These are phyloP conservation scores for Andricus quercusramuli DNA, from an alignment of 2,888 invertebrate genomes.

Conservation along the genomic window DNA sequence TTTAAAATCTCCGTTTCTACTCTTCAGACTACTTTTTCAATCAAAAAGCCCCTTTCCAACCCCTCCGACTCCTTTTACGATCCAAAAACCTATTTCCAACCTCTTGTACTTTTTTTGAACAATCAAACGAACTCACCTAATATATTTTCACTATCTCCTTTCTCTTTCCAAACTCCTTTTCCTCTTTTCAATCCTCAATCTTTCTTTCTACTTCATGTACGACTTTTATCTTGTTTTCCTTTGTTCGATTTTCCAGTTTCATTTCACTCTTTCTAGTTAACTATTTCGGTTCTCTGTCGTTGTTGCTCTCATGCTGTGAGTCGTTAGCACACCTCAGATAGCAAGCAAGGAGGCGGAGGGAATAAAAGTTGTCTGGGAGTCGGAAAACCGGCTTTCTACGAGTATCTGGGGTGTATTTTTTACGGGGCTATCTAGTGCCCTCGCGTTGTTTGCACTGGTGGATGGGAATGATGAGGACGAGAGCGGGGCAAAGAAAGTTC, in stretches of 20 bases:
- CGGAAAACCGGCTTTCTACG: constrained; percentile 40
- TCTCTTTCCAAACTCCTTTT: neutral
- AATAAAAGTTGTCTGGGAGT: constrained; percentile 21
- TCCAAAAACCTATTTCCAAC: no score
- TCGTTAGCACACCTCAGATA: constrained; percentile 20
- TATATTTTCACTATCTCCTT: neutral
- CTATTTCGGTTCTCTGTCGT: neutral
- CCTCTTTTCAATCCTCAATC: neutral
- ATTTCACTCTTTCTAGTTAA: neutral
- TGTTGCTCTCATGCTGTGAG: neutral
- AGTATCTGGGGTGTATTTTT: constrained; percentile 44
- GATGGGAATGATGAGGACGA: constrained; percentile 2
- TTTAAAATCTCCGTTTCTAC: no score
- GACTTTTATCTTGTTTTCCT: constrained; percentile 2
- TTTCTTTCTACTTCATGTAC: neutral
- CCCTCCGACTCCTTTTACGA: no score
- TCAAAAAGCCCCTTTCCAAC: no score
- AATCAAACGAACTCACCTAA: no score
- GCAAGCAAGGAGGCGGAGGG: neutral
- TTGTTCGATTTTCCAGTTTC: neutral
- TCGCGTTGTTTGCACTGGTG: constrained; percentile 33
- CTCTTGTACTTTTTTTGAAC: no score
- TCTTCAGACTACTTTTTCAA: no score
- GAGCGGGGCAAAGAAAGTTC: constrained; percentile 31
- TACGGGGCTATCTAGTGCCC: constrained; percentile 12